These are phyloP conservation scores for Hylomyscus alleni DNA, from an alignment of 2,797 vertebrate genomes.

Conservation along the genomic window DNA sequence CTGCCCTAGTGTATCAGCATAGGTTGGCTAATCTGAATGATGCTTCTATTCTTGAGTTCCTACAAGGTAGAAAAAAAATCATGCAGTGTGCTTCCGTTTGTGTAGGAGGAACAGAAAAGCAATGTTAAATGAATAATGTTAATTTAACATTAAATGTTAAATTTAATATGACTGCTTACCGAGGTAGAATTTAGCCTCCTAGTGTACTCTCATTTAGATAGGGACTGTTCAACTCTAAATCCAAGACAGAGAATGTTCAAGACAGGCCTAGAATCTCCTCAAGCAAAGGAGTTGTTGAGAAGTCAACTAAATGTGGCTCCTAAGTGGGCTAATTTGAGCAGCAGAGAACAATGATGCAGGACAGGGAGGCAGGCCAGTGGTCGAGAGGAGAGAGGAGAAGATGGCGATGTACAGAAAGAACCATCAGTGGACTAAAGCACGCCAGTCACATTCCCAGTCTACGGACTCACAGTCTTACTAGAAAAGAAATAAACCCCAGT, in stretches of 20 bases:
- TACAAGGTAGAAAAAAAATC: neutral
- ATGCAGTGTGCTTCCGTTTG: neutral
- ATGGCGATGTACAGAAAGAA: neutral
- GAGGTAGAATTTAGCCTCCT: neutral
- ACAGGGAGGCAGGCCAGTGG: neutral
- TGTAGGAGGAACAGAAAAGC: neutral
- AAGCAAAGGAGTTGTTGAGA: neutral
- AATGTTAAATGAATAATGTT: neutral
- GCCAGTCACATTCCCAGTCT: neutral
- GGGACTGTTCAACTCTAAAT: neutral
- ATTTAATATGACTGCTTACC: neutral
- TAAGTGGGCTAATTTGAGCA: neutral
- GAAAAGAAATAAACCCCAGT: conserved; percentile 25
- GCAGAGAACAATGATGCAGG: neutral
- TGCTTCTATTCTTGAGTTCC: neutral
- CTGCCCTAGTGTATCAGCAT: neutral
- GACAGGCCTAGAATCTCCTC: neutral
- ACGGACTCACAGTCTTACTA: neutral
- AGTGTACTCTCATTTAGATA: neutral
- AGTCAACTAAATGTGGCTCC: neutral
- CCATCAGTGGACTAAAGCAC: neutral
- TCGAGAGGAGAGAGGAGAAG: neutral
- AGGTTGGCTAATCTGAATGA: neutral
- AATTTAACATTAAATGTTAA: conserved; percentile 1
- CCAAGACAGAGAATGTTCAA: neutral